Evolutionary conservation across 1,140 invertebrate species (phyloP).

Genomic region (Drosophila equinoxialis): DNA sequence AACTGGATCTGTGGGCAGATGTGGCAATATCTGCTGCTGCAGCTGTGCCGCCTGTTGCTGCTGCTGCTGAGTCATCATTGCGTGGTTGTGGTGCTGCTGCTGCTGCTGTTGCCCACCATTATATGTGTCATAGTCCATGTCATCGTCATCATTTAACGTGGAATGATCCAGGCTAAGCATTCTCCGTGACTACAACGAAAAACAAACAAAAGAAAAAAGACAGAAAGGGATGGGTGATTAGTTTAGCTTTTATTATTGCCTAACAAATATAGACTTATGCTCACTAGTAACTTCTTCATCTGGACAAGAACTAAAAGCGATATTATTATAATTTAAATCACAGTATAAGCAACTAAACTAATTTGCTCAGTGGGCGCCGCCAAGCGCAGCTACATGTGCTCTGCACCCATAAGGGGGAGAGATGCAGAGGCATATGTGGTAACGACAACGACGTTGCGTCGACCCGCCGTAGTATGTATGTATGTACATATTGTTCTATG

Average conservation of each 20-base stretch:
- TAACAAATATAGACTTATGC: constrained; percentile 24
- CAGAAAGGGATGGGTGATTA: constrained; percentile 9
- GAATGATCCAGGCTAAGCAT: constrained; percentile 69
- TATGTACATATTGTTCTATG: constrained; percentile 28
- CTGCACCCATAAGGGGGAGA: constrained; percentile 8
- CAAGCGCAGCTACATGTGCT: constrained; percentile 40
- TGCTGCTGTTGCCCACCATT: constrained; percentile 3
- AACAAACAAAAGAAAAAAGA: constrained; percentile 12
- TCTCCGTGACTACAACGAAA: constrained; percentile 63
- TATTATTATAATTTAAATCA: constrained; percentile 61
- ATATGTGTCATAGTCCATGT: constrained; percentile 50
- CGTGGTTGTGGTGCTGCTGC: background rate
- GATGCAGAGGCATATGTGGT: constrained; percentile 36
- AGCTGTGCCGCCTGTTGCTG: constrained; percentile 28
- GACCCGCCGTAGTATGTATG: constrained; percentile 26
- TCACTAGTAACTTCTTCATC: constrained; percentile 77
- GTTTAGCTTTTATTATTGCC: constrained; percentile 15
- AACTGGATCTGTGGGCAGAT: constrained; percentile 13
- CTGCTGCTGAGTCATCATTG: constrained; percentile 19
- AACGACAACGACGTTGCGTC: constrained; percentile 33
- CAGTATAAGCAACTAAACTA: constrained; percentile 64
- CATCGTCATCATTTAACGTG: constrained; percentile 55
- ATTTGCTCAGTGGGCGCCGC: constrained; percentile 50
- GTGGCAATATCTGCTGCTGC: constrained; percentile 26
- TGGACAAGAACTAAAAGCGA: constrained; percentile 28